Evolutionary conservation across 2,797 vertebrate genomes (phyloP).

Genomic region (Xenopus petersii): DNA sequence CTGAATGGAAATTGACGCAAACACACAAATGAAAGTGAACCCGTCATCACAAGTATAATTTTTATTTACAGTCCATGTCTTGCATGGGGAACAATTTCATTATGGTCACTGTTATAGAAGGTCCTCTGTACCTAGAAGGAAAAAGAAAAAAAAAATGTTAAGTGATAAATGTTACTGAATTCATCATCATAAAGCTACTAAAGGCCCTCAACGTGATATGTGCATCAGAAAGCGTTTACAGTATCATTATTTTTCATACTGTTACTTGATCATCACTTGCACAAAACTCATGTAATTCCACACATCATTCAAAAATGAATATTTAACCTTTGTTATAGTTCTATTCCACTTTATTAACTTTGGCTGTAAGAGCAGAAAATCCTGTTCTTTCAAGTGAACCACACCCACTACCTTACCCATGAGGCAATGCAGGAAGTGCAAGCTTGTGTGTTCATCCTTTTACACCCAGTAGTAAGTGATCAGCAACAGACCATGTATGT

Average conservation of each 20-base stretch:
- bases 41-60: not conserved
- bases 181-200: no score
- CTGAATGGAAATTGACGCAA: no score
- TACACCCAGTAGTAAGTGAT: no score
- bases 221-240: conserved; percentile 72
- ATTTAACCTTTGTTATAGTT: no score
- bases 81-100: conserved; percentile 8
- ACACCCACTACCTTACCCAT: no score
- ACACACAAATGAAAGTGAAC: not conserved
- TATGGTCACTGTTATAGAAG: not conserved
- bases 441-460: no score
- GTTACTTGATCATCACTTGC: conserved; percentile 60
- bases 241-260: conserved; percentile 63
- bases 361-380: no score
- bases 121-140: conserved; percentile 22
- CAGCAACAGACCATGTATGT: no score
- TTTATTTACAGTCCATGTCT: conserved; percentile 44
- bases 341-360: no score
- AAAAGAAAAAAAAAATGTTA: not conserved
- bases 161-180: not conserved
- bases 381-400: no score
- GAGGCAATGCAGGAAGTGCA: no score
- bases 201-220: conserved; percentile 5
- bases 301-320: no score
- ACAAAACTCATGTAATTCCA: conserved; percentile 26